These are phyloP conservation scores for Sorex maritimensis DNA, from an alignment of 2,797 vertebrate genomes.

Conservation along the genomic window DNA sequence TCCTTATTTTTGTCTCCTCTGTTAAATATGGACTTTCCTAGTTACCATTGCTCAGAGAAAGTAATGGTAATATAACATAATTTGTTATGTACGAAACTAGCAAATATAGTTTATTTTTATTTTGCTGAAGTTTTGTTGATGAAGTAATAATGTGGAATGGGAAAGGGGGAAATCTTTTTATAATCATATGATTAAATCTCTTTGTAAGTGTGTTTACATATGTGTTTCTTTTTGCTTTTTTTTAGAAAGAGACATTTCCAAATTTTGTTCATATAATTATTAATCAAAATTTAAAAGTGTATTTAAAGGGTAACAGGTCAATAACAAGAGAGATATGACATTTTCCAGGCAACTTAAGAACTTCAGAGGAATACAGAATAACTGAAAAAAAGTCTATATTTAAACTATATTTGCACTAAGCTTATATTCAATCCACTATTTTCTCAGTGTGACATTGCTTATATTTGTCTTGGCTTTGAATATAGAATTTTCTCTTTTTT, in stretches of 20 bases:
- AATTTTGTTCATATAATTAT: slow-evolving; percentile 30
- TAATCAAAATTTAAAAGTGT: not conserved
- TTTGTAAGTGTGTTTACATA: not conserved
- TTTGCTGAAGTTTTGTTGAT: not conserved
- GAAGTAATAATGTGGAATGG: not conserved
- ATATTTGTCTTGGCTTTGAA: not conserved
- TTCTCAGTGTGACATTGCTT: not conserved
- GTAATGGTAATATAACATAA: too few species aligned
- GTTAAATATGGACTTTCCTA: slow-evolving; percentile 27
- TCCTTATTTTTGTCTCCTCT: not conserved
- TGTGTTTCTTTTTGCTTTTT: not conserved
- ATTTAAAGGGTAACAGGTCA: not conserved
- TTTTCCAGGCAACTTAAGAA: not conserved
- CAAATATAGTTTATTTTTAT: not conserved
- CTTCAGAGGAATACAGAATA: slow-evolving; percentile 4
- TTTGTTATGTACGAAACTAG: not conserved
- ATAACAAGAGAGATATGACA: not conserved
- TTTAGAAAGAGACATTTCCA: not conserved
- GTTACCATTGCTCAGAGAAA: not conserved
- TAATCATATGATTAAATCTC: not conserved
- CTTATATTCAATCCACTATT: not conserved
- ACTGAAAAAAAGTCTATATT: not conserved
- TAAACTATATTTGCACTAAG: not conserved
- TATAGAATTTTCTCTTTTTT: not conserved
- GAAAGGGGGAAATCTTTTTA: not conserved